phyloP scores from a whole-genome alignment of 2,113 vertebrate species.

The Zingel zingel region DNA sequence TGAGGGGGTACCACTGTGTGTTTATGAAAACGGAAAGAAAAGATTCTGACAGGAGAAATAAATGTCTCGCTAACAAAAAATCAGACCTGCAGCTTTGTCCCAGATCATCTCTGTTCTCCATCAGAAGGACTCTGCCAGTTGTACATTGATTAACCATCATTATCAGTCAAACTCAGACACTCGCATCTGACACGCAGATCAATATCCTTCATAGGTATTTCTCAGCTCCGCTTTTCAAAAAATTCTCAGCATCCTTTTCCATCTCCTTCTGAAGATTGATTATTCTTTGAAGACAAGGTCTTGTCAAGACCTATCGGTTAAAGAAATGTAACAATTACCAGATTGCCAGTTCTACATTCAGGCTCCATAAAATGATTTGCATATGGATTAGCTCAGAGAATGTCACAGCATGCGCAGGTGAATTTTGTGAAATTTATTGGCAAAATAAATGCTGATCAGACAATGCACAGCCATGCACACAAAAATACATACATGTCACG shows the following conservation, averaged over 20 bases:
- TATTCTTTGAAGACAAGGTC: slow-evolving; percentile 44
- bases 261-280: slow-evolving; percentile 44
- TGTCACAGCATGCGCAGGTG: not conserved
- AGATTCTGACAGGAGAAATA: slow-evolving; percentile 29
- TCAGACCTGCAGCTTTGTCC: slow-evolving; percentile 8
- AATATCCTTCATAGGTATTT: slow-evolving; percentile 68
- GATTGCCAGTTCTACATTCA: slow-evolving; percentile 2
- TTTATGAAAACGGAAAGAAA: slow-evolving; percentile 2
- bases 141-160: slow-evolving; percentile 69
- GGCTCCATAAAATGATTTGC: not conserved
- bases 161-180: slow-evolving; percentile 70
- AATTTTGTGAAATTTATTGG: not conserved
- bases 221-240: slow-evolving; percentile 57
- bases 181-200: slow-evolving; percentile 63
- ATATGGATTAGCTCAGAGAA: not conserved
- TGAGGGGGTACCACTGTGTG: not conserved
- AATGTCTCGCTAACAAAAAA: slow-evolving; percentile 17
- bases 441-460: slow-evolving; percentile 5
- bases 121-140: slow-evolving; percentile 47
- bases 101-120: slow-evolving; percentile 39
- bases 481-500: not conserved
- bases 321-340: slow-evolving; percentile 27
- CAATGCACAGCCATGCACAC: not conserved
- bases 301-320: slow-evolving; percentile 31
- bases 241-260: slow-evolving; percentile 49